A percentile compares a stretch with the other conserved stretches of the same genome.
Conservation (phyloP, 2,888 invertebrate species). For the Thymelicus acteon region DNA sequence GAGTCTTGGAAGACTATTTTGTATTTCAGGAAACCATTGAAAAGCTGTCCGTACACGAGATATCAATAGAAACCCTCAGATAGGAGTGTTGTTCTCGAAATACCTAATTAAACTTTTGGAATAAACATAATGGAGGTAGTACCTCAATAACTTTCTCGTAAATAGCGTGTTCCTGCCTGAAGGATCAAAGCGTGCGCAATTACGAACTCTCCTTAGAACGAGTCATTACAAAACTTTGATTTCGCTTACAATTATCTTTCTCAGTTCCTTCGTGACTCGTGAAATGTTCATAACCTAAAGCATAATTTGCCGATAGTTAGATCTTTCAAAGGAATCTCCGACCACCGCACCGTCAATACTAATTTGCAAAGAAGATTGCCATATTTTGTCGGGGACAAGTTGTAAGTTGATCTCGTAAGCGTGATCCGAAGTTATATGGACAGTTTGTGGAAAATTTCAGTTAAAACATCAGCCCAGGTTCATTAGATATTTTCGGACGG, state of each 20-base stretch:
- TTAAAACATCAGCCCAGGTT: too few relatives aligned
- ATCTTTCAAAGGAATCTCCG: too few relatives aligned
- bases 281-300: conserved; percentile 2
- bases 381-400: too few relatives aligned
- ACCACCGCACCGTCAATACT: too few relatives aligned
- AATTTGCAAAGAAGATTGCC: too few relatives aligned
- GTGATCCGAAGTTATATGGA: neutral
- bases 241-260: conserved; percentile 10
- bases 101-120: conserved; percentile 6
- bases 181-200: conserved; percentile 2
- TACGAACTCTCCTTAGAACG: neutral
- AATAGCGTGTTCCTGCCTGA: conserved; percentile 4
- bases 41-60: neutral
- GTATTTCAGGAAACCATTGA: neutral
- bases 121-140: conserved; percentile 2
- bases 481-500: too few relatives aligned
- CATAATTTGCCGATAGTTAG: conserved; percentile 13
- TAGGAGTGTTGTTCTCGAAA: conserved; percentile 1
- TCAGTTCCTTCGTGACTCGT: neutral
- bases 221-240: conserved; percentile 4
- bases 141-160: conserved; percentile 2
- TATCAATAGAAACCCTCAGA: neutral
- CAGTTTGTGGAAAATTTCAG: too few relatives aligned
- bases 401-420: neutral
- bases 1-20: too few relatives aligned